Evolutionary conservation across 2,888 invertebrate species (phyloP), one percentile per base, ranked within the genome.

Genomic region (Clunio marinus): DNA sequence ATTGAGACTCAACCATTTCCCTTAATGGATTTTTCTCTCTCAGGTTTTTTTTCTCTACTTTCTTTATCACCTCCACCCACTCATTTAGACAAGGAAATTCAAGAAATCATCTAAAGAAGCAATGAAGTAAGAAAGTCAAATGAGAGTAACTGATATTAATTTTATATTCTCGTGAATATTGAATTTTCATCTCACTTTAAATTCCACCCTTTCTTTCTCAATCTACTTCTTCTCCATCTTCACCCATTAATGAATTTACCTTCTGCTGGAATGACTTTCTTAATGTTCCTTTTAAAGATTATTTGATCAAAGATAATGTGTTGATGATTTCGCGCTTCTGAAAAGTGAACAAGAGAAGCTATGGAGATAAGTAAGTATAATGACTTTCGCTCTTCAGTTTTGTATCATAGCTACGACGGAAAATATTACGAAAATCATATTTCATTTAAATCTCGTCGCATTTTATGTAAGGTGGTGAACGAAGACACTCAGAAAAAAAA

Each of bases 261-360:
- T 8, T 63, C 63, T 63, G 63, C 25, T 63, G 24, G 25, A 63
- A 63, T 46, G 63, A 63, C 63, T 63, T 46, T 63, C 46, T 46
- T 63, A 63, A 63, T 63, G 63, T 46, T 37, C 41, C 63, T 15
- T 57, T 60, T 63, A 63, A 63, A 63, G 63, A 63, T 63, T 63
- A 63, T 63, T 63, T 63, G 63, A 63, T 63, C 63, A 63, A 63
- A 63, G 63, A 63, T 63, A 63, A 63, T 63, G 45, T 63, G 63
- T 20, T 63, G 63, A 63, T 63, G 63, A 63, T 63, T 63, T 41
- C 32, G 35, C 60, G 35, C 37, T 37, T 35, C 37, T 57, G 17
- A 57, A 57, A 17, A 17, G 55, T 55, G 55, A 45, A 45, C 3
- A 45, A 4, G 7, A 32, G 35, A 32, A 32, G 5, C 7, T 32